A percentile compares a stretch with the other conserved stretches of the same genome.
These are phyloP conservation scores for Drosophila mayaguana DNA, from an alignment of 2,888 invertebrate species.

Conservation along the genomic window DNA sequence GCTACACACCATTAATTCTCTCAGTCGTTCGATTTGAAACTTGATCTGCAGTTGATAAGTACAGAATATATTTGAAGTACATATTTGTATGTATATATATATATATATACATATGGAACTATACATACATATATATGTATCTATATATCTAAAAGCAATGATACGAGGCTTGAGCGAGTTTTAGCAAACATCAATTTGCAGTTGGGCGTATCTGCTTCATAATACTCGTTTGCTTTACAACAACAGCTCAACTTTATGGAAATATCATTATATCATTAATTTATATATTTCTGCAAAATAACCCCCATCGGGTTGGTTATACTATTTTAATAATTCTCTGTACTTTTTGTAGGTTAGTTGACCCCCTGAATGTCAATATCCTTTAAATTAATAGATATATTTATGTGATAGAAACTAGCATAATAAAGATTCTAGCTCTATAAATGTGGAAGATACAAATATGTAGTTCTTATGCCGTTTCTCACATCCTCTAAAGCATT, in stretches of 20 bases:
- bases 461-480: no score
- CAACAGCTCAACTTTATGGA: not conserved
- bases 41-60: constrained; percentile 6
- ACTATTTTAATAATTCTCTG: no score
- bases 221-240: not conserved
- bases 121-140: not conserved
- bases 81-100: not conserved
- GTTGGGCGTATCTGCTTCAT: not conserved
- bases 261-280: no score
- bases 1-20: not conserved
- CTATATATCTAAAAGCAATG: not conserved
- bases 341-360: no score
- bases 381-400: no score
- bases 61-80: not conserved
- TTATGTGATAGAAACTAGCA: no score
- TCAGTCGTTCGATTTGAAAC: not conserved
- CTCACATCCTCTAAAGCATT: no score
- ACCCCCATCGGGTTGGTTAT: no score
- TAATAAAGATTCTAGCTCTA: no score
- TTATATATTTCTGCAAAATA: no score
- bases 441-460: no score
- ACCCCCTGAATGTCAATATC: no score
- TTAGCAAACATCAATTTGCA: not conserved
- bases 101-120: not conserved
- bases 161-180: not conserved